phyloP scores from a whole-genome alignment of 2,113 vertebrate genomes.

The Thunnus thynnus region DNA sequence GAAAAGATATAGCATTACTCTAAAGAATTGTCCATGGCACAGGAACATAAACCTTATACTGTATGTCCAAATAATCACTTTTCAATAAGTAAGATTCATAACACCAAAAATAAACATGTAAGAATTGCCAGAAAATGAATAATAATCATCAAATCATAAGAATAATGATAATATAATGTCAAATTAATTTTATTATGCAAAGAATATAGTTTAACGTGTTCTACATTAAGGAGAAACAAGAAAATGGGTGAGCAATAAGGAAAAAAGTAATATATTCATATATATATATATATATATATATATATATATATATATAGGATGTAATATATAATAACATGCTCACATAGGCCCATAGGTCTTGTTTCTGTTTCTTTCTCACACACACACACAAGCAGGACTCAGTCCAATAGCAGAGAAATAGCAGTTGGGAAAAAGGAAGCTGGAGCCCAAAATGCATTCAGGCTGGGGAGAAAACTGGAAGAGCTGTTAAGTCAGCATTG shows the following conservation, averaged over 20 bases:
- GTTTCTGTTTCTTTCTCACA: not conserved
- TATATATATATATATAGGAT: not conserved
- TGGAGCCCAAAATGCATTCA: slow-evolving; percentile 38
- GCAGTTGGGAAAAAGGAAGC: slow-evolving; percentile 48
- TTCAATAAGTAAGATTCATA: too few relatives aligned
- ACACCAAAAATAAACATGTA: too few relatives aligned
- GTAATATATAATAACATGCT: slow-evolving; percentile 12
- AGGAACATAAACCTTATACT: not conserved
- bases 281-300: not conserved
- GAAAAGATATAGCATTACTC: slow-evolving; percentile 38
- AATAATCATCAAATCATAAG: too few relatives aligned
- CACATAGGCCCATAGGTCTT: not conserved
- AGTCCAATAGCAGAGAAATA: slow-evolving; percentile 35
- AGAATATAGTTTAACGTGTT: not conserved
- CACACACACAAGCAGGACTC: not conserved
- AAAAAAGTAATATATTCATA: slow-evolving; percentile 3
- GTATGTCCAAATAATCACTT: not conserved
- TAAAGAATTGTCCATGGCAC: slow-evolving; percentile 20
- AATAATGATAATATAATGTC: too few relatives aligned
- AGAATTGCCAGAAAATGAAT: too few relatives aligned
- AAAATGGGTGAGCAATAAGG: not conserved
- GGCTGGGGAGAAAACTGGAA: slow-evolving; percentile 37
- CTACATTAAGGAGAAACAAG: not conserved
- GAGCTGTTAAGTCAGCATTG: slow-evolving; percentile 47
- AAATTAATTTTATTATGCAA: too few relatives aligned